phyloP scores from a whole-genome alignment of 2,113 vertebrate species.

The Dicerorhinus sumatrensis region DNA sequence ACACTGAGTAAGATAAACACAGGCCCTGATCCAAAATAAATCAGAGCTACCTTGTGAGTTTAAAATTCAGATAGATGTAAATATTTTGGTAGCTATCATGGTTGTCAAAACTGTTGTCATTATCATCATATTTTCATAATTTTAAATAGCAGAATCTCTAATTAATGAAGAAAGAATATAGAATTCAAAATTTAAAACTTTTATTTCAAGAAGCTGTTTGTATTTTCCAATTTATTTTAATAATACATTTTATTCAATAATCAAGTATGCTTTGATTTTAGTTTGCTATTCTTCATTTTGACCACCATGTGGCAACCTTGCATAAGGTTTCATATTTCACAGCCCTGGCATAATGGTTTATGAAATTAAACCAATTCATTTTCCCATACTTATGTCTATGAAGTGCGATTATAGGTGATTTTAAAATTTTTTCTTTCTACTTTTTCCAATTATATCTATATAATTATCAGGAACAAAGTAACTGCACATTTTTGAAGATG shows the following conservation, averaged over 20 bases:
- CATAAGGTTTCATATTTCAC: conserved; percentile 53
- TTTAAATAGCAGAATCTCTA: not conserved
- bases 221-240: conserved; percentile 38
- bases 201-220: not conserved
- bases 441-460: not conserved
- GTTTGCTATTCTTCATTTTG: conserved; percentile 59
- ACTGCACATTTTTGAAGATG: not conserved
- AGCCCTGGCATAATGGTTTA: rapidly evolving
- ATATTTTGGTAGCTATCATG: not conserved
- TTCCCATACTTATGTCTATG: not conserved
- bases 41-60: not conserved
- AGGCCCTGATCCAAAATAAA: not conserved
- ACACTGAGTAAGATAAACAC: not conserved
- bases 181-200: not conserved
- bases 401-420: not conserved
- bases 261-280: not conserved
- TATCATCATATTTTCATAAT: not conserved
- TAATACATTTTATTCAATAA: not conserved
- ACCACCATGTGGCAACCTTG: conserved; percentile 81
- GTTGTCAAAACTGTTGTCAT: not conserved
- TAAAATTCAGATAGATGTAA: not conserved
- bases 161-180: not conserved
- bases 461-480: not conserved
- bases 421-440: not conserved
- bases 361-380: not conserved